Base-by-base conservation (phyloP, 2,888 invertebrate genomes). In the Athalia rosae region DNA sequence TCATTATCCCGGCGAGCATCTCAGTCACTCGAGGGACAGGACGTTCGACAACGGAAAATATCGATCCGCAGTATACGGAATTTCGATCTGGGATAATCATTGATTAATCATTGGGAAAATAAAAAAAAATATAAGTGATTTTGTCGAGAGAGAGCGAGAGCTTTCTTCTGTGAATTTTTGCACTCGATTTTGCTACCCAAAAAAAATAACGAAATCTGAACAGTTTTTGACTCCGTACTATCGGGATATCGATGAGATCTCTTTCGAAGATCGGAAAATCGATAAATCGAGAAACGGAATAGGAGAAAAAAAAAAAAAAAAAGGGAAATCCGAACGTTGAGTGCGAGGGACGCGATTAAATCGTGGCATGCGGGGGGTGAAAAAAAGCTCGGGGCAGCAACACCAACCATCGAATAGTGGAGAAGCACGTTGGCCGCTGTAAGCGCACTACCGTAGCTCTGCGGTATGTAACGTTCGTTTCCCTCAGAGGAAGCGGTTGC, bases 321-420 rank as follows among this genome's bases (percentile, higher is more conserved):
- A 3, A 58, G 43, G 28, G 11, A 4, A 11, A 69, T 28, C 4
- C 28, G 13, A 3, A 58, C 13, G 4, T n/a, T n/a, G n/a, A n/a
- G n/a, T n/a, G n/a, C n/a, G n/a, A n/a, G n/a, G n/a, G n/a, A n/a
- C n/a, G 13, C 6, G 47, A 47, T 13, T 9, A 47, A n/a, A 47
- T 28, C 28, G 28, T n/a, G n/a, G n/a, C n/a, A 41, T 11, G 8
- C 11, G 11, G 11, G 13, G n/a, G n/a, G n/a, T 4, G 56, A 71
- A 58, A 43, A 58, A 71, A 58, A 71, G 71, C 71, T 71, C 58
- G 71, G n/a, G n/a, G n/a, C n/a, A n/a, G 71, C 69, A 81, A 82
- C 82, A 87, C 88, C 80, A 88, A 89, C 89, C 89, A 89, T 89
- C 87, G 89, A 89, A 88, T 89, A 89, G 84, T 88, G 86, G 86